These are phyloP conservation scores for Riptortus pedestris DNA, from an alignment of 1,140 invertebrate genomes.

Conservation along the genomic window DNA sequence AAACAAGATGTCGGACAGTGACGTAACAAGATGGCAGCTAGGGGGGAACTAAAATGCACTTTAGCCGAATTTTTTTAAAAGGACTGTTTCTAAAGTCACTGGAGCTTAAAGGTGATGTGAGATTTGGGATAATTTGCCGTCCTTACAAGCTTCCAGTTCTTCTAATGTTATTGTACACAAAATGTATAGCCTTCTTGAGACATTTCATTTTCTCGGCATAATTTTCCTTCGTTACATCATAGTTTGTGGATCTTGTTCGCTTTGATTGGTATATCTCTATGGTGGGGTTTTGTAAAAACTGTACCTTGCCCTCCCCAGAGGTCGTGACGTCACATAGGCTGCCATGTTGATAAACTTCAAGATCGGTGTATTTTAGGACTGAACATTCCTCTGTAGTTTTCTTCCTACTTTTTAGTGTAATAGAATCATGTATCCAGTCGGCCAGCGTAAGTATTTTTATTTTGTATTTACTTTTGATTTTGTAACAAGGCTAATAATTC, in stretches of 20 bases:
- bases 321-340: slow-evolving; percentile 17
- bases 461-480: too few species aligned
- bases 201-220: background rate
- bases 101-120: too few species aligned
- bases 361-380: slow-evolving; percentile 15
- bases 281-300: background rate
- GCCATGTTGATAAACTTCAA: slow-evolving; percentile 30
- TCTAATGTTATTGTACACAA: background rate
- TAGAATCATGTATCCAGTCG: slow-evolving; percentile 43
- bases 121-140: too few species aligned
- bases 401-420: slow-evolving; percentile 17
- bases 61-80: too few species aligned
- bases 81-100: too few species aligned
- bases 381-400: slow-evolving; percentile 12
- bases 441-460: slow-evolving; percentile 42
- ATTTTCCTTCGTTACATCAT: background rate
- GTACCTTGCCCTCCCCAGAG: background rate
- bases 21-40: too few species aligned
- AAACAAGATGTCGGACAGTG: too few species aligned
- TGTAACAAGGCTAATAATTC: too few species aligned
- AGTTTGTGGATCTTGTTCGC: background rate
- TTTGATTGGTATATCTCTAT: background rate
- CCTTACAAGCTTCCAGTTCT: background rate
- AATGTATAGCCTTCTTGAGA: too few species aligned
- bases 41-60: too few species aligned